A percentile compares a stretch with the other conserved stretches of the same genome.
Conservation (phyloP, 2,888 invertebrate genomes). For the Andrena minutula region DNA sequence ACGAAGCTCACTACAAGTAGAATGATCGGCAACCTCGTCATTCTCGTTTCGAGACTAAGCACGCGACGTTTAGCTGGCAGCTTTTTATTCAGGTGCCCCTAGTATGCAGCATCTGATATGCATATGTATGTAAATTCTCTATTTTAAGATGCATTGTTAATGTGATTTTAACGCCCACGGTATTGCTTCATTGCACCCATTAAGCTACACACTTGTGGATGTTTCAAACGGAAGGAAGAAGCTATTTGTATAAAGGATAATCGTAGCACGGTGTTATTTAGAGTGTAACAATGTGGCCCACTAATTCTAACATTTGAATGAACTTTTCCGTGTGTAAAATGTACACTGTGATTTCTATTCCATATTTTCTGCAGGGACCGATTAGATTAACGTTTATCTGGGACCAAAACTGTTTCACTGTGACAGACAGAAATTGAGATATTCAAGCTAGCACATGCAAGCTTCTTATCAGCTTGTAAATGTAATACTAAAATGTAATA, state of each 20-base stretch:
- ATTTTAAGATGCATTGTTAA: too few species aligned
- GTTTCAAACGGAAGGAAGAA: background rate
- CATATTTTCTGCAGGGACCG: too few species aligned
- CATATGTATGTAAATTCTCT: too few species aligned
- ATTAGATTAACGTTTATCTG: background rate
- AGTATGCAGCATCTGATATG: too few species aligned
- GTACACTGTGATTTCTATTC: background rate
- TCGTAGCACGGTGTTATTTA: too few species aligned
- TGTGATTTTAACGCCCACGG: too few species aligned
- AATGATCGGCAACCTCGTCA: conserved; percentile 9
- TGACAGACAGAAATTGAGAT: too few species aligned
- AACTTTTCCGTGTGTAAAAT: background rate
- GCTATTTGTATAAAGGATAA: background rate
- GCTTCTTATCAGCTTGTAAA: too few species aligned
- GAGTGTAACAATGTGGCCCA: too few species aligned
- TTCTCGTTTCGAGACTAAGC: background rate
- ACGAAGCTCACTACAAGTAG: background rate
- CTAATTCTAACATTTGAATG: background rate
- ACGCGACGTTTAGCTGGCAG: background rate
- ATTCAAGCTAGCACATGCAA: too few species aligned
- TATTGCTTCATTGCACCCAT: background rate
- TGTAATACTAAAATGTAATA: too few species aligned
- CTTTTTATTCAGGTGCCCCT: conserved; percentile 6
- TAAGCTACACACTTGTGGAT: background rate
- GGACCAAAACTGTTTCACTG: too few species aligned